Evolutionary conservation across 2,888 invertebrate species (phyloP).

Genomic region (Anodontia alba): DNA sequence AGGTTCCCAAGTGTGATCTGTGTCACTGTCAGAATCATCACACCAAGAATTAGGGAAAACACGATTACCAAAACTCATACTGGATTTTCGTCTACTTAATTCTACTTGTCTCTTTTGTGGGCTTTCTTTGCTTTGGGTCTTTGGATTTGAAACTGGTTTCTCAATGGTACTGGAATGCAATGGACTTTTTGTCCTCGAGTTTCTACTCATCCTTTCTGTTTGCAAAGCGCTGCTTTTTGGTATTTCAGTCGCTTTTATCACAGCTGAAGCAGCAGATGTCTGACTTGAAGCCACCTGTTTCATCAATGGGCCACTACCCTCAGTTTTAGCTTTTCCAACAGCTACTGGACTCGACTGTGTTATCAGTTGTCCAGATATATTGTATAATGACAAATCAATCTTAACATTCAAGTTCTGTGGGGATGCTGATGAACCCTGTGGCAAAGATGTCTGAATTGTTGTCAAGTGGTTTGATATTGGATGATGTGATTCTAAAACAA

Average conservation of each 20-base stretch:
- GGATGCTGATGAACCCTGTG: not conserved
- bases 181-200: not conserved
- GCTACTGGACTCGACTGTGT: slow-evolving; percentile 5
- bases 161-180: not conserved
- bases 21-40: slow-evolving; percentile 50
- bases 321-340: not conserved
- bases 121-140: not conserved
- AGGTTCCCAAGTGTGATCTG: slow-evolving; percentile 59
- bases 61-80: slow-evolving; percentile 15
- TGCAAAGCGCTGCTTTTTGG: not conserved
- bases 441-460: slow-evolving; percentile 16
- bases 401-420: slow-evolving; percentile 55
- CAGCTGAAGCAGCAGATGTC: slow-evolving; percentile 18
- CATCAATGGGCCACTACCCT: not conserved
- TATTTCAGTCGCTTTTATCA: slow-evolving; percentile 11
- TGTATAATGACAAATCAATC: slow-evolving; percentile 61
- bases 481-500: not conserved
- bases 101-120: not conserved
- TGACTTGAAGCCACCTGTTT: not conserved
- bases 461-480: slow-evolving; percentile 3
- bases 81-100: not conserved
- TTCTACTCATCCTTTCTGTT: not conserved
- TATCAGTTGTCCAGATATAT: slow-evolving; percentile 47
- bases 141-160: not conserved
- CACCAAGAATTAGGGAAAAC: slow-evolving; percentile 42